Evolutionary conservation across 1,140 invertebrate genomes (phyloP), one percentile per base, ranked within the genome.

Genomic region (Aporrectodea caliginosa): DNA sequence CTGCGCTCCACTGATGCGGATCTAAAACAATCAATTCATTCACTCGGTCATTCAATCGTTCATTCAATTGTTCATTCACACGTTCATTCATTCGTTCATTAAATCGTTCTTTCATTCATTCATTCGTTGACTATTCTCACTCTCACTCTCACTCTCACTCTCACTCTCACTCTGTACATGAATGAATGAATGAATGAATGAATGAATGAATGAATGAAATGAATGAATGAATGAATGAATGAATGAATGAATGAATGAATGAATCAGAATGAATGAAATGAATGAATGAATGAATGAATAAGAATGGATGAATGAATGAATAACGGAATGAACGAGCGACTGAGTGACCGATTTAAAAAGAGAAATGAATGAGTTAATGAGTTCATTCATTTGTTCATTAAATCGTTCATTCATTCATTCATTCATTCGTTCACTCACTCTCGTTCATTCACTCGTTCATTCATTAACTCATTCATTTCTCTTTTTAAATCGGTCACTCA

Each of bases 1-100:
- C 91, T 89, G 96, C 94, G 82, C 91, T 93, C 96, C 96, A 98
- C 89, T 94, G 93, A 84, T 93, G 91, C 69, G 96, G 96, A 92
- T 98, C 96, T 98, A 27, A 35, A 27, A 35, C 31, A 1, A 32
- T 33, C n/a, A 34, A 33, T 16, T 58, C 22, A 1, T 16, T 76
- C 2, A n/a, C 16, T n/a, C 29, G 22, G n/a, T 35, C 33, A 12
- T 6, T 76, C 16, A n/a, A 2, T 75, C n/a, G 16, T 32, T 0
- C 30, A 27, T 32, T 75, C 22, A 27, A 0, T 32, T 43, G 27
- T n/a, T n/a, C 70, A 72, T 2, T 32, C 27, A 72, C 2, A 29
- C 27, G 12, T 14, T 29, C 31, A 72, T 2, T 27, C 27, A 72
- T 12, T 2, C 2, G n/a, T 6, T 27, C 27, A 72, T n/a, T n/a